Conservation (phyloP, 1,140 invertebrate species). For the Zaprionus kolodkinae region DNA sequence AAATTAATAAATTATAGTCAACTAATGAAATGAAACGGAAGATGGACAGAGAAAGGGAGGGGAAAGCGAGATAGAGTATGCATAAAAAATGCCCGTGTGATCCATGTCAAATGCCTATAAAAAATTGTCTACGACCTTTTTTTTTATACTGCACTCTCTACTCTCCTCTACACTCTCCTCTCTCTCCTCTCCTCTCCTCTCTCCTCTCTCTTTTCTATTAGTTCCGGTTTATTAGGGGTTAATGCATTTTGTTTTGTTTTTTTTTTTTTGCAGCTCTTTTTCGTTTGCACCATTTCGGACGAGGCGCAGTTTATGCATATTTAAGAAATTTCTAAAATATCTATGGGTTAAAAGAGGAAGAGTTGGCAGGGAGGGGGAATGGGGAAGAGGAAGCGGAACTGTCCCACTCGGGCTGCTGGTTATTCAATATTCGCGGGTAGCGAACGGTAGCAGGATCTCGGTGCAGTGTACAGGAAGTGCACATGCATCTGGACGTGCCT, state of each 20-base stretch:
- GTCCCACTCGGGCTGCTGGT: slow-evolving; percentile 43
- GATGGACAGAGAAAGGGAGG: slow-evolving; percentile 26
- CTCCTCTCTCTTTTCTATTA: slow-evolving; percentile 56
- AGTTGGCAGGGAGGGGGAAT: not conserved
- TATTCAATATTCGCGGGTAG: slow-evolving; percentile 81
- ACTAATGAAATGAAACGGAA: slow-evolving; percentile 68
- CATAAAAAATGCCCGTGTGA: slow-evolving; percentile 45
- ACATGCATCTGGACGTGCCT: slow-evolving; percentile 25
- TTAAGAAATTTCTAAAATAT: slow-evolving; percentile 41
- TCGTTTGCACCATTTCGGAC: slow-evolving; percentile 69
- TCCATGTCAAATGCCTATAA: slow-evolving; percentile 72
- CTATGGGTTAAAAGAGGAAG: slow-evolving; percentile 3
- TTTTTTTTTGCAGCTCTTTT: slow-evolving; percentile 69
- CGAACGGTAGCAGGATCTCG: slow-evolving; percentile 30
- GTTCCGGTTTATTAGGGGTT: slow-evolving; percentile 79
- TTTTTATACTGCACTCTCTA: not conserved
- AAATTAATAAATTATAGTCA: slow-evolving; percentile 82
- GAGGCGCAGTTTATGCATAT: slow-evolving; percentile 64
- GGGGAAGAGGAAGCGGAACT: slow-evolving; percentile 4
- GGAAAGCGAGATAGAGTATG: not conserved
- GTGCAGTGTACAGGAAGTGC: slow-evolving; percentile 68
- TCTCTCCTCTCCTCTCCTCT: too few species aligned
- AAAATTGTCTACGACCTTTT: slow-evolving; percentile 74
- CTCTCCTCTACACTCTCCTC: not conserved
- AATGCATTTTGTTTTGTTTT: slow-evolving; percentile 47